A percentile compares a stretch with the other conserved stretches of the same genome.
Evolutionary conservation across 2,888 invertebrate genomes (phyloP).

Genomic region (Taphrorychus bicolor): DNA sequence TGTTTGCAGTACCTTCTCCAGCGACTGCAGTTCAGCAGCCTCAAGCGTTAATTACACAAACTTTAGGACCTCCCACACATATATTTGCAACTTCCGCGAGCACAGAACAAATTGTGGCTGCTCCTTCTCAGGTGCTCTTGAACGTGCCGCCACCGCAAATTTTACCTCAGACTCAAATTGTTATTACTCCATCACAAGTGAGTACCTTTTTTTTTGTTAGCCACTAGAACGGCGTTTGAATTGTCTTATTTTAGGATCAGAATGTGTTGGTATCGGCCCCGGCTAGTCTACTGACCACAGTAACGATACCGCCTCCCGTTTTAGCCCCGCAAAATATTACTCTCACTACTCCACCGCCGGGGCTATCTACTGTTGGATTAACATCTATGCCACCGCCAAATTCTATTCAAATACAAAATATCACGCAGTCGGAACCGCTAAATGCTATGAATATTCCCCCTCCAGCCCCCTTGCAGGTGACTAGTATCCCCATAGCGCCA

Average conservation of each 20-base stretch:
- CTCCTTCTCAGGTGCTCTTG: conserved; percentile 53
- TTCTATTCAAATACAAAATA: conserved; percentile 53
- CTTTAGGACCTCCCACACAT: conserved; percentile 38
- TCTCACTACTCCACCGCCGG: conserved; percentile 45
- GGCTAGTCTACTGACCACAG: conserved; percentile 53
- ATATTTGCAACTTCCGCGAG: conserved; percentile 30
- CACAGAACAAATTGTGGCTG: conserved; percentile 49
- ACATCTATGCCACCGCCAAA: conserved; percentile 59
- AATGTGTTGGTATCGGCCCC: conserved; percentile 47
- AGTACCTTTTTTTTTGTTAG: conserved; percentile 26
- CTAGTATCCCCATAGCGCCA: conserved; percentile 69
- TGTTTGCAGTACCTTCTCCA: conserved; percentile 7
- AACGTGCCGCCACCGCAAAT: conserved; percentile 58
- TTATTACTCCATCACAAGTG: conserved; percentile 36
- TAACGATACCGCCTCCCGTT: conserved; percentile 53
- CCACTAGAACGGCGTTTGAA: not conserved
- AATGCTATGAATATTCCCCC: conserved; percentile 62
- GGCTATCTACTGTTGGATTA: conserved; percentile 56
- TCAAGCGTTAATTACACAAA: conserved; percentile 22
- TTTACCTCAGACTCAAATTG: conserved; percentile 47
- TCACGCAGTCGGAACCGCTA: conserved; percentile 64
- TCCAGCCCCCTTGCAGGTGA: conserved; percentile 62
- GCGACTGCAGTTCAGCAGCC: conserved; percentile 12
- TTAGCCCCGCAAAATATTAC: conserved; percentile 27
- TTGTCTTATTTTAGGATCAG: conserved; percentile 41